Evolutionary conservation across 2,888 invertebrate species (phyloP).

Genomic region (Dryobotodes eremita): DNA sequence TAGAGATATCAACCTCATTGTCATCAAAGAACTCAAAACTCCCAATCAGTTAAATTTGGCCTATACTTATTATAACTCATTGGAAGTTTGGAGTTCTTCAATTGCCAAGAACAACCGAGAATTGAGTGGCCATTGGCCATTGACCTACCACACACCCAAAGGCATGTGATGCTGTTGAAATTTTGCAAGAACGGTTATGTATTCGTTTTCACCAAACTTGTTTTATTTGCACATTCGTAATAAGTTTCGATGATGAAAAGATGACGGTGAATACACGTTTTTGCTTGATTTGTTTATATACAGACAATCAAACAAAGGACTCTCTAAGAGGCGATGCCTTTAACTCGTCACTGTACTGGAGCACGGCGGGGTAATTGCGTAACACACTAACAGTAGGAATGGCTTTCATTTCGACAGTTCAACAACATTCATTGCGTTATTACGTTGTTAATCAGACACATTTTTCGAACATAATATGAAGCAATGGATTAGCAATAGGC

Average conservation of each 20-base stretch:
- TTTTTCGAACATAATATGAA: no score
- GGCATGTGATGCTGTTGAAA: conserved; percentile 14
- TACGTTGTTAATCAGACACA: no score
- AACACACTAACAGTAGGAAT: no score
- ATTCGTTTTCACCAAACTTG: conserved; percentile 5
- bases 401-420: no score
- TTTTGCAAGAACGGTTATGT: conserved; percentile 1
- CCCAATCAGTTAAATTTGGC: no score
- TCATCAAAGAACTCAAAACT: no score
- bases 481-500: no score
- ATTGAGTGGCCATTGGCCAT: neutral
- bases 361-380: neutral
- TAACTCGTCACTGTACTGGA: neutral
- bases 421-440: no score
- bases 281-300: neutral
- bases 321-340: neutral
- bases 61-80: no score
- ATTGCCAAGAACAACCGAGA: no score
- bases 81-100: no score
- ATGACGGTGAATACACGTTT: neutral
- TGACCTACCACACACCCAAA: neutral
- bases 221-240: conserved; percentile 12
- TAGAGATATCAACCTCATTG: no score
- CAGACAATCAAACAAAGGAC: neutral
- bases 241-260: neutral